Percentiles rank a stretch among this genome's conserved stretches.
Conservation (phyloP, 2,888 invertebrate species). For the Noctua janthe region DNA sequence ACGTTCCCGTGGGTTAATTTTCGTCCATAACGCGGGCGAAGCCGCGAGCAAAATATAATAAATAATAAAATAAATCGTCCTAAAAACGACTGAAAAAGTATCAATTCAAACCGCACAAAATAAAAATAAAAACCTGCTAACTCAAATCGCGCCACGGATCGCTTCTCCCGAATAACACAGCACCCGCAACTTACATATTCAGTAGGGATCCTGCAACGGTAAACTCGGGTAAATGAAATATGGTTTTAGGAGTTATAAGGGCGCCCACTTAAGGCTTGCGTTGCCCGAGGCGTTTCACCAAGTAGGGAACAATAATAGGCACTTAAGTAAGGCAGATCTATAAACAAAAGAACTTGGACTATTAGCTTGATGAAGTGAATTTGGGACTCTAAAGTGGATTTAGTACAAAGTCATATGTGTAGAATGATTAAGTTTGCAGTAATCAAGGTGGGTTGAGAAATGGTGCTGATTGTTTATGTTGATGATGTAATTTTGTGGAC, state of each 20-base stretch:
- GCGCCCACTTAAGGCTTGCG: slow-evolving; percentile 56
- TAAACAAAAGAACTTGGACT: slow-evolving; percentile 67
- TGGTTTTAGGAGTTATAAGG: slow-evolving; percentile 69
- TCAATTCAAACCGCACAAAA: not conserved
- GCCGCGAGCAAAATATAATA: not conserved
- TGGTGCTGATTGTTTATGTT: not conserved
- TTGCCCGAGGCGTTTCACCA: slow-evolving; percentile 42
- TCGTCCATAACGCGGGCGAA: fast-evolving
- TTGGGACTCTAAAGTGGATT: slow-evolving; percentile 32
- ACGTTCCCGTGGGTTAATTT: no score
- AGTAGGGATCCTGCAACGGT: slow-evolving; percentile 54
- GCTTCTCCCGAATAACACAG: slow-evolving; percentile 10
- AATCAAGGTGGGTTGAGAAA: not conserved
- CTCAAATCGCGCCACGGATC: slow-evolving; percentile 26
- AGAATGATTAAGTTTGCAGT: slow-evolving; percentile 17
- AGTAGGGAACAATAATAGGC: slow-evolving; percentile 57
- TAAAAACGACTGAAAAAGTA: not conserved
- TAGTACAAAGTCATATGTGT: slow-evolving; percentile 22
- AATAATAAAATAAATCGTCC: not conserved
- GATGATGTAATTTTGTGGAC: not conserved
- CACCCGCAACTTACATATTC: slow-evolving; percentile 61
- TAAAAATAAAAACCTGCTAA: slow-evolving; percentile 16
- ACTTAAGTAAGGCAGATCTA: slow-evolving; percentile 52
- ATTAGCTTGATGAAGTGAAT: slow-evolving; percentile 53
- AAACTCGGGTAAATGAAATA: slow-evolving; percentile 72